phyloP scores from a whole-genome alignment of 2,113 vertebrate species.

The Suricata suricatta region DNA sequence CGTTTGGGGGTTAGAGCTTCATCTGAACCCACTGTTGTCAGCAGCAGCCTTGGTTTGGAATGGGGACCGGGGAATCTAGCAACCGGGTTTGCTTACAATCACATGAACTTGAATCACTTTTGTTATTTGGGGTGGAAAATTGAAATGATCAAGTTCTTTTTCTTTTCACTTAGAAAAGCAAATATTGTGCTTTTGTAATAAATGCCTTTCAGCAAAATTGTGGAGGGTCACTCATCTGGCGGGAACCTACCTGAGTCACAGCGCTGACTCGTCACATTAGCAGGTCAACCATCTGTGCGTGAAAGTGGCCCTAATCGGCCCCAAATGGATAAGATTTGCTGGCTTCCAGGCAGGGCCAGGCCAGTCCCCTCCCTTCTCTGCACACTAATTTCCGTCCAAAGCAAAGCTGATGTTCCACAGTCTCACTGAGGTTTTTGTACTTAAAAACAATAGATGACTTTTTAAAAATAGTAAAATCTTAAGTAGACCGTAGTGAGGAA shows the following conservation, averaged over 20 bases:
- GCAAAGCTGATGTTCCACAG: neutral
- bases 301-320: neutral
- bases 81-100: neutral
- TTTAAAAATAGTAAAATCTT: conserved; percentile 1
- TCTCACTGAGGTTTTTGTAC: neutral
- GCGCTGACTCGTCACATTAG: neutral
- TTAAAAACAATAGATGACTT: conserved; percentile 15
- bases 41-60: neutral
- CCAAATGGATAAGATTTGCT: neutral
- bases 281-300: conserved; percentile 42
- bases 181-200: conserved; percentile 41
- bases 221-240: neutral
- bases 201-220: neutral
- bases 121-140: conserved; percentile 55
- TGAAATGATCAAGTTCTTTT: conserved; percentile 26
- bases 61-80: neutral
- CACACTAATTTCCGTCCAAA: neutral
- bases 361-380: neutral
- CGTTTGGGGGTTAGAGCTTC: neutral
- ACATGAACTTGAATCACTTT: neutral
- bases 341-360: neutral
- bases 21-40: neutral
- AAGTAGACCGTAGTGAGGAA: neutral
- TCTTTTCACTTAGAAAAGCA: conserved; percentile 46
- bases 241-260: neutral